Base-by-base conservation (phyloP, 2,797 vertebrate species). In the Myotis pilosus region DNA sequence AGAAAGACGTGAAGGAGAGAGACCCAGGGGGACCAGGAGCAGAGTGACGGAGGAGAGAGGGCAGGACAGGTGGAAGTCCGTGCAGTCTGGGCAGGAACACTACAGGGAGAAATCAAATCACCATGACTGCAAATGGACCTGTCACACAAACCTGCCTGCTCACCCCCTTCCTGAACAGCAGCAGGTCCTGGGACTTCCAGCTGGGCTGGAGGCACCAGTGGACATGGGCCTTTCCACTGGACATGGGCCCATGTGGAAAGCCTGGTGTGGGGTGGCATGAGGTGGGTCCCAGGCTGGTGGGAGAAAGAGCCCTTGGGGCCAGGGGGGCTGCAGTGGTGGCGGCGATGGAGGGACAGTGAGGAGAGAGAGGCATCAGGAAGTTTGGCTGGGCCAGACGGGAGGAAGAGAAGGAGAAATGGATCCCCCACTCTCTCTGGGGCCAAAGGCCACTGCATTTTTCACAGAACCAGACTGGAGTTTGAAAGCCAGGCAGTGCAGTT, bases 31-130 rank as follows among this genome's bases (percentile, higher is more conserved):
- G n/a, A 13, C 47, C 47, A 57, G 10, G 51, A n/a, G 23, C 3
- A 9, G 47, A 49, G 4, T 6, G 0, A 3, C 0, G 1, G 51
- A 49, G 3, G n/a, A 38, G 38, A 51, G 66, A 8, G 2, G 19
- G 8, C 15, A 2, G 3, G 22, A 11, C 1, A 4, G 38, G 47
- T 9, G 17, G 64, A 8, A 13, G 30, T 4, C 4, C 0, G 0
- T 11, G 3, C 12, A 8, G 38, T 25, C 79, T 64, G 16, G 3
- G 16, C 25, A 22, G 49, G 41, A 88, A 16, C 0, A 1, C 25
- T 15, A 3, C 0, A 2, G 23, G 6, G 10, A 87, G 47, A 28
- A 62, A 41, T 4, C 78, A 15, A 19, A 75, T 6, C 6, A 22
- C 84, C 16, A 0, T 22, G 23, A 28, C 80, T 33, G 8, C 11